Evolutionary conservation across 2,797 vertebrate species (phyloP), one percentile per base, ranked within the genome.

Genomic region (Sciurus vulgaris): DNA sequence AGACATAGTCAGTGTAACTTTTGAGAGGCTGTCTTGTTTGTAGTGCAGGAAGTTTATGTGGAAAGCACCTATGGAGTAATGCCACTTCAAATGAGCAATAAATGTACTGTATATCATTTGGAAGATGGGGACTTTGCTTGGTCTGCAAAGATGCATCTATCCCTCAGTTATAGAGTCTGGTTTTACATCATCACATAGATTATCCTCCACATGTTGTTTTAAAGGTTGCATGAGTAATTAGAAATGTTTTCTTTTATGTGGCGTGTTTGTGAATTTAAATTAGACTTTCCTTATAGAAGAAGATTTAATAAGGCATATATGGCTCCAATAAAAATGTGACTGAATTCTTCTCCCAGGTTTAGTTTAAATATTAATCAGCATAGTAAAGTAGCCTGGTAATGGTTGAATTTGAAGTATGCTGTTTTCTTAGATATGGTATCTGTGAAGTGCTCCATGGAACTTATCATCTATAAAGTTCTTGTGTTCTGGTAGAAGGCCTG

Each of bases 201-300:
- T 38, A 38, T 38, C 38, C 38, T 38, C 38, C 38, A 38, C 2
- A 38, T 38, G 38, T 38, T 38, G 38, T 38, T 38, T 38, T 38
- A 38, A 38, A 38, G 38, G 38, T 3, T 38, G 38, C 38, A 38
- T 38, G 38, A 38, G 38, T 38, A 38, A 38, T 38, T 38, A 4
- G 38, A 38, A 38, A 38, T 38, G 38, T 38, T 38, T 38, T 38
- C 38, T 38, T 38, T 38, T 38, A 38, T 38, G 4, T 38, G 4
- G 38, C 4, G 38, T 4, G 74, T 81, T 87, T 65, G 47, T 77
- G 91, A 93, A 63, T 91, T 87, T 77, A 82, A 90, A 96, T 88
- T 41, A 22, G 7, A 0, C 72, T 93, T 97, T 96, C 89, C 96
- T 95, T 93, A 89, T 93, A n/a, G 24, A 90, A n/a, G 24, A 90